Evolutionary conservation across 1,140 invertebrate species (phyloP).

Genomic region (Conus ventricosus): DNA sequence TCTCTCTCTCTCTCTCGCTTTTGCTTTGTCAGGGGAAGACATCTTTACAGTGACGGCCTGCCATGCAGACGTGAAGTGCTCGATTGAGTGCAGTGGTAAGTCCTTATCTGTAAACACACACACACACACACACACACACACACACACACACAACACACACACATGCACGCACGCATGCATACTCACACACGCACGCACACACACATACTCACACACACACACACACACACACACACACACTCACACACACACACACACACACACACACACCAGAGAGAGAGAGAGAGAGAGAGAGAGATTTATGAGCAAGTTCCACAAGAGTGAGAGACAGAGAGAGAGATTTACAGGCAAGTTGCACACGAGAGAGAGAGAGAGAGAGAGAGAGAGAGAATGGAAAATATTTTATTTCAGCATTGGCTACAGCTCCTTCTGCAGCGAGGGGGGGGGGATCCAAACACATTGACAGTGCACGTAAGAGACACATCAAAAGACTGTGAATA

Average conservation of each 20-base stretch:
- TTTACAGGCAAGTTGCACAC: background rate
- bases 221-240: background rate
- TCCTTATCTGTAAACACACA: no score
- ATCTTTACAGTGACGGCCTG: background rate
- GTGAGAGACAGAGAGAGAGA: conserved; percentile 3
- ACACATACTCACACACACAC: background rate
- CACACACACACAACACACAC: background rate
- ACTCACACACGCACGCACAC: background rate
- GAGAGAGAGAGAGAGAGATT: background rate
- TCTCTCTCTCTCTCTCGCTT: no score
- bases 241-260: background rate
- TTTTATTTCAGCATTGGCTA: no score
- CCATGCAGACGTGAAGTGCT: background rate
- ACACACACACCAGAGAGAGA: background rate
- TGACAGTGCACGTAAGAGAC: no score
- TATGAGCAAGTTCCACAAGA: background rate
- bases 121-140: background rate
- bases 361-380: background rate
- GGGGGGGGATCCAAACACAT: no score
- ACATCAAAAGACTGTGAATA: no score
- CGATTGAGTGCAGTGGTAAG: background rate
- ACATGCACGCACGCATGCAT: background rate
- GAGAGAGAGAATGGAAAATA: background rate
- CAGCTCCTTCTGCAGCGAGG: no score
- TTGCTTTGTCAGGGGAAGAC: background rate